Base-by-base conservation (phyloP, 1,140 invertebrate genomes). In the Eciton burchellii region DNA sequence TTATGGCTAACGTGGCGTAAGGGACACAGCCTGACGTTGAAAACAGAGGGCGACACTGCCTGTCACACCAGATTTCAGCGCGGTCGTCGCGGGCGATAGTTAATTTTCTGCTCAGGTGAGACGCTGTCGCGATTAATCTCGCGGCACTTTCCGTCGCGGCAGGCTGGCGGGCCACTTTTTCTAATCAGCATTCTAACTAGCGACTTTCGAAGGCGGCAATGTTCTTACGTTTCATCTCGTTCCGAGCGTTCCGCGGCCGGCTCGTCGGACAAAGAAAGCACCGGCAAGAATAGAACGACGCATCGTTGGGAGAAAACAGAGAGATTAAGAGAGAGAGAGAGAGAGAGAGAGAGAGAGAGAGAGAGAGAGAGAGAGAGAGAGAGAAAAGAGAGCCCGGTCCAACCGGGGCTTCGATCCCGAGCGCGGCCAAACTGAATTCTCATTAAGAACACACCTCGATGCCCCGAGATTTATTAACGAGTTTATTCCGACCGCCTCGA, bases 391-490 rank as follows among this genome's bases (percentile, higher is more conserved):
- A 9, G 29, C 35, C 41, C 24, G 26, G 11, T 54, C 21, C 21
- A 47, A 5, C 14, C 2, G 43, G 8, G n/a, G 14, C 14, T 54
- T 9, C 26, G 43, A 11, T 6, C 41, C 26, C 24, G 16, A 26
- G 47, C 21, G 49, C 14, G 45, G 43, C 12, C 43, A 41, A 83
- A 71, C 26, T 62, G 45, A 59, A 81, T 65, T 76, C 16, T 54
- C 41, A 65, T 70, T 47, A 79, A 81, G 56, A 62, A 73, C 68
- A 73, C 68, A 26, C 63, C 52, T 65, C 49, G 82, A 83, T 65
- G 60, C 54, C 6, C 29, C 24, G 63, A 74, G 77, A 81, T 81
- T 81, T 81, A 81, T 81, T 81, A 81, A 81, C 68, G 68, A 81
- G 70, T 81, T 60, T 73, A 81, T 81, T 73, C 68, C 60, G 45